These are phyloP conservation scores for Aldrovandia affinis DNA, from an alignment of 2,797 vertebrate genomes.

Conservation along the genomic window DNA sequence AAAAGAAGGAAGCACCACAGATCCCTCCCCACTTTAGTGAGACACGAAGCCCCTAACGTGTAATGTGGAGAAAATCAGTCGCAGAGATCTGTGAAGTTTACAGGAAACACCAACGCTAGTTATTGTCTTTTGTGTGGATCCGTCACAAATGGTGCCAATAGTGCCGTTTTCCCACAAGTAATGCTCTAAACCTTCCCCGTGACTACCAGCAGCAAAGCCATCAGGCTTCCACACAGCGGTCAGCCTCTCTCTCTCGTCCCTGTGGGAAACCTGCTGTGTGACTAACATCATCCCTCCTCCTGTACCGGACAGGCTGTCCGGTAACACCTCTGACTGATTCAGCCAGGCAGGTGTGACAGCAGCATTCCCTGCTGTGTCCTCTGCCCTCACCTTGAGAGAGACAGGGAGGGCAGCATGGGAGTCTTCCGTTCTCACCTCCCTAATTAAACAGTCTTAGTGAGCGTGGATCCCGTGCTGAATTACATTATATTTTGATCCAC, in stretches of 20 bases:
- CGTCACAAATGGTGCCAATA: not conserved
- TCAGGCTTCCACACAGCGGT: not conserved
- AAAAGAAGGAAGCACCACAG: no score
- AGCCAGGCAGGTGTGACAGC: slow-evolving; percentile 8
- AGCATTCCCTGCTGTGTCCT: slow-evolving; percentile 6
- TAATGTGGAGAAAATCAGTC: no score
- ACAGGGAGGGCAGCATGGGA: not conserved
- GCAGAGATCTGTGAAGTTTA: no score
- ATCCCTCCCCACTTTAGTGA: no score
- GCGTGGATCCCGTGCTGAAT: not conserved
- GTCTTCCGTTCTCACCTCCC: not conserved
- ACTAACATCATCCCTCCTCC: not conserved
- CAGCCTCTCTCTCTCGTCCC: not conserved
- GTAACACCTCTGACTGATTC: not conserved
- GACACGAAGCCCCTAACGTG: no score
- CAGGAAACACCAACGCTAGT: no score
- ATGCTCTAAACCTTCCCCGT: not conserved
- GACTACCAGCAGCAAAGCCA: not conserved
- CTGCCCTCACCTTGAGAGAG: not conserved
- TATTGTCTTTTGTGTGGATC: no score
- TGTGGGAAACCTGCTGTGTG: not conserved
- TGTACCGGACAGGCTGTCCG: not conserved
- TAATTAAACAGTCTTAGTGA: not conserved
- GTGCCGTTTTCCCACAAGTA: not conserved
- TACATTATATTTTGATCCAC: not conserved